Conservation (phyloP, 2,113 vertebrate genomes). For the Mystacornis crossleyi region DNA sequence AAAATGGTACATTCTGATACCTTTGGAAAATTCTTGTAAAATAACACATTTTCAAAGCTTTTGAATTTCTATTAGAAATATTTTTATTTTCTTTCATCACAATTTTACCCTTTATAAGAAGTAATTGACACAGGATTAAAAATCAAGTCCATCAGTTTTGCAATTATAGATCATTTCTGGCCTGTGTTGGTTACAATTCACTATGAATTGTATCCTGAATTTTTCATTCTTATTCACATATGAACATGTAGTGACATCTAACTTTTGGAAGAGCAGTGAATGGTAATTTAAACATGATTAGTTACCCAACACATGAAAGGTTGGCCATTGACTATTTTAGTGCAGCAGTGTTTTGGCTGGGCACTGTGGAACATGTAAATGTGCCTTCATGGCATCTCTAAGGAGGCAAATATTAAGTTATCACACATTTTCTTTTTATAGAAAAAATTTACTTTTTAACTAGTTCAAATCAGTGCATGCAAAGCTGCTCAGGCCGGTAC, state of each 20-base stretch:
- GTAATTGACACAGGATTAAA: background rate
- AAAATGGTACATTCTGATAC: background rate
- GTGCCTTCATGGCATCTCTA: background rate
- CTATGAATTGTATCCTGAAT: background rate
- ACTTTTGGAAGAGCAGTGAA: background rate
- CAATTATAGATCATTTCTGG: background rate
- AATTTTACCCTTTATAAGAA: background rate
- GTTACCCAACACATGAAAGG: fast-evolving
- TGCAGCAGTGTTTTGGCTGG: background rate
- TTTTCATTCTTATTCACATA: background rate
- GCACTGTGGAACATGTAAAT: background rate
- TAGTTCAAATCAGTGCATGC: background rate
- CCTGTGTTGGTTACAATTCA: background rate
- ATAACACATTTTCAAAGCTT: background rate
- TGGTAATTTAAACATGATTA: background rate
- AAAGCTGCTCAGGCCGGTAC: background rate
- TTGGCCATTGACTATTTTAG: background rate
- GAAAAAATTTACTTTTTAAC: background rate
- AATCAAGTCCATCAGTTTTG: background rate
- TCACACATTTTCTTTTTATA: background rate
- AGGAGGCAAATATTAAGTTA: background rate
- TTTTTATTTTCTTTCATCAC: background rate
- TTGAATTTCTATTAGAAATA: background rate
- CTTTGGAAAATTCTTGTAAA: background rate
- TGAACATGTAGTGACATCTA: background rate